A percentile compares a stretch with the other conserved stretches of the same genome.
Evolutionary conservation across 2,113 vertebrate species (phyloP).

Genomic region (Clarias gariepinus): DNA sequence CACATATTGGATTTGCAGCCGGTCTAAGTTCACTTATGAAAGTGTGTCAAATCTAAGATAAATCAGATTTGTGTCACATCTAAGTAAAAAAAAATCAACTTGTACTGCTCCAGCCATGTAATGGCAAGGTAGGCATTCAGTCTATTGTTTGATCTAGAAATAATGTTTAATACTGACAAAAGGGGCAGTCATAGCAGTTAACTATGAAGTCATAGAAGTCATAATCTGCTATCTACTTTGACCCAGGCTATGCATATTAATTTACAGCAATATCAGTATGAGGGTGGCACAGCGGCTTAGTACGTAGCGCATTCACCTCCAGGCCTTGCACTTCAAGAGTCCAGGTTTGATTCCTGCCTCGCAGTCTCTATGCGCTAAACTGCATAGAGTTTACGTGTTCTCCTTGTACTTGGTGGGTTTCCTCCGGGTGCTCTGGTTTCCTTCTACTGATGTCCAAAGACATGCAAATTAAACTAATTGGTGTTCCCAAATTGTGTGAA

Average conservation of each 20-base stretch:
- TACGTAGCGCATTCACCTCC: no score
- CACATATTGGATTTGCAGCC: neutral
- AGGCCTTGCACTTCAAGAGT: no score
- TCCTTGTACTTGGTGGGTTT: no score
- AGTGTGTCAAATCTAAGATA: neutral
- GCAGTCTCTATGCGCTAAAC: no score
- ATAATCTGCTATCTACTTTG: neutral
- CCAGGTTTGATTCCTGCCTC: no score
- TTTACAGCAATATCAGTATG: neutral
- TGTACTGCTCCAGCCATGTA: neutral
- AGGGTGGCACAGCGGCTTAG: neutral
- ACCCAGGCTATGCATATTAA: neutral
- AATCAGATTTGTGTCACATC: neutral
- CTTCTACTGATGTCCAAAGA: no score
- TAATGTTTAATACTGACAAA: neutral
- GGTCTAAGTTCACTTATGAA: neutral
- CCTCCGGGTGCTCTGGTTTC: no score
- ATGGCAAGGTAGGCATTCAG: neutral
- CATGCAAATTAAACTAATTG: no score
- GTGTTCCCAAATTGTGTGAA: no score
- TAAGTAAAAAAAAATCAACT: neutral
- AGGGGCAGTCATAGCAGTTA: neutral
- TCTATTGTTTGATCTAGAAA: neutral
- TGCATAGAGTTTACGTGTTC: no score
- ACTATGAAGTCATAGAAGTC: no score